phyloP scores from a whole-genome alignment of 2,797 vertebrate genomes.

The Pipistrellus kuhlii region DNA sequence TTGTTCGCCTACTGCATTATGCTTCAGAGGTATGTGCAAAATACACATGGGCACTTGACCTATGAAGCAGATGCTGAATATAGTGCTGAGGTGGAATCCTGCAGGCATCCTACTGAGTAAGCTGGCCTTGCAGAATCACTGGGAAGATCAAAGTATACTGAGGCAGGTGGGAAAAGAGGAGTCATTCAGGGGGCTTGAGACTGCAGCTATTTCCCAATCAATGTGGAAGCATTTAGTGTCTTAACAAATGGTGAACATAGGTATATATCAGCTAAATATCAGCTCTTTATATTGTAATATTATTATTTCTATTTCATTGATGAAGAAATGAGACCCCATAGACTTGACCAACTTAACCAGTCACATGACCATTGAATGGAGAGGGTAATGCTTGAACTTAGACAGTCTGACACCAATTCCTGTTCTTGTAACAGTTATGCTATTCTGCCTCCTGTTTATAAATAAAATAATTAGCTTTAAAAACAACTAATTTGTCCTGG shows the following conservation, averaged over 20 bases:
- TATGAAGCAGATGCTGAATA: neutral
- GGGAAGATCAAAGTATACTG: neutral
- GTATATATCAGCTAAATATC: neutral
- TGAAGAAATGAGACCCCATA: neutral
- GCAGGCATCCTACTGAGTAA: neutral
- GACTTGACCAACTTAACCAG: neutral
- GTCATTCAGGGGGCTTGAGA: neutral
- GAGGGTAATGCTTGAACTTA: neutral
- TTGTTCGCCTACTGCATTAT: neutral
- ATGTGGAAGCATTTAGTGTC: neutral
- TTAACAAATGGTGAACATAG: neutral
- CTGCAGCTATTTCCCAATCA: neutral
- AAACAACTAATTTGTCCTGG: neutral
- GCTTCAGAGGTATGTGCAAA: neutral
- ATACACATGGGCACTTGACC: neutral
- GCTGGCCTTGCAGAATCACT: neutral
- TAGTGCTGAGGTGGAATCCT: neutral
- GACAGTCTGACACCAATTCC: neutral
- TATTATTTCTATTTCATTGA: neutral
- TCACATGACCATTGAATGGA: neutral
- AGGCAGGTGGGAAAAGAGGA: neutral
- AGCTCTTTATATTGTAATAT: neutral
- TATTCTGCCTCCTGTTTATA: neutral
- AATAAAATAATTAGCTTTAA: slow-evolving; percentile 44
- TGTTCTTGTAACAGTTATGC: neutral